Evolutionary conservation across 2,113 vertebrate species (phyloP).

Genomic region (Ahaetulla prasina): DNA sequence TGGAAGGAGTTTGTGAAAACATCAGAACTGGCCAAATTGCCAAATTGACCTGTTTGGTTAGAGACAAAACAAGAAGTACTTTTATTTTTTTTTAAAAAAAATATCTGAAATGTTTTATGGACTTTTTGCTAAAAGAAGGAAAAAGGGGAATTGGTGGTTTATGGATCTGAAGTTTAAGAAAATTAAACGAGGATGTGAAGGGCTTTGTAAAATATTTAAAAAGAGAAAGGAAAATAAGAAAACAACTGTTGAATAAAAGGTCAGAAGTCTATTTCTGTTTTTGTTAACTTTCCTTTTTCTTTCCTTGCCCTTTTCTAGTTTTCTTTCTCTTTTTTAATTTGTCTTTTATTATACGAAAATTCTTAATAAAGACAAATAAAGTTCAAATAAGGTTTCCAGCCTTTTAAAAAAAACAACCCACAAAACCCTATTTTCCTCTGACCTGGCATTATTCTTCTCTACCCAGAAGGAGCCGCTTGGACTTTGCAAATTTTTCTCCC

Average conservation of each 20-base stretch:
- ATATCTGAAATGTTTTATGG: neutral
- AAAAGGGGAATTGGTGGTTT: neutral
- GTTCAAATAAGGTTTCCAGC: neutral
- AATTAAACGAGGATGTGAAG: neutral
- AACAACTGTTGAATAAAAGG: neutral
- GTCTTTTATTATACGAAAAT: neutral
- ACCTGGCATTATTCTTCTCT: slow-evolving; percentile 11
- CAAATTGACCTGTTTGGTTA: neutral
- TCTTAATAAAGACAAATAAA: neutral
- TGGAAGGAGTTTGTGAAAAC: neutral
- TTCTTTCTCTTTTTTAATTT: neutral
- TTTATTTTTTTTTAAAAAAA: neutral
- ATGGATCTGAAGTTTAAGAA: neutral
- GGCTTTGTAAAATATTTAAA: neutral
- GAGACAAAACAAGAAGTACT: neutral
- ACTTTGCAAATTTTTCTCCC: neutral
- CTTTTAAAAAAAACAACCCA: neutral
- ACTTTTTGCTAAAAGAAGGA: neutral
- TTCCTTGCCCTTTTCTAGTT: neutral
- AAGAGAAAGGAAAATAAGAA: neutral
- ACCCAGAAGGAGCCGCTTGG: slow-evolving; percentile 19
- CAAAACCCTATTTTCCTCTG: neutral
- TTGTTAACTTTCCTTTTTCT: neutral
- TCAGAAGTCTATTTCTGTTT: neutral
- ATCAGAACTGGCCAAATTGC: neutral